phyloP scores from a whole-genome alignment of 2,888 invertebrate genomes.

The Drosophila niveifrons region DNA sequence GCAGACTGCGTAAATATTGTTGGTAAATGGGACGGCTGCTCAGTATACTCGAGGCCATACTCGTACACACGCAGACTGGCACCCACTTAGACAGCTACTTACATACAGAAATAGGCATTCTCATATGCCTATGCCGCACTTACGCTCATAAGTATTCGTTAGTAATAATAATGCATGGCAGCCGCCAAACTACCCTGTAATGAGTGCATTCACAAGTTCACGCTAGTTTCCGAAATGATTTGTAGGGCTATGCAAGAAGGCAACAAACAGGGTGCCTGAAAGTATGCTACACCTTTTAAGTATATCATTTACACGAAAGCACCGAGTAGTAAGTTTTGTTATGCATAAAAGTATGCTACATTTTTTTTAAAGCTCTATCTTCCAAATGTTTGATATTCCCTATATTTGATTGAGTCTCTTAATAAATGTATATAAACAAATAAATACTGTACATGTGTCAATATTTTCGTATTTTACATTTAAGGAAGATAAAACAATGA shows the following conservation, averaged over 20 bases:
- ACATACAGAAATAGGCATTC: constrained; percentile 45
- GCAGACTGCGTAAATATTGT: constrained; percentile 65
- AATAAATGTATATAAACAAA: no score
- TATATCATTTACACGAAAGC: no score
- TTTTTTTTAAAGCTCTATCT: no score
- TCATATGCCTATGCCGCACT: constrained; percentile 54
- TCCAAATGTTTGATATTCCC: no score
- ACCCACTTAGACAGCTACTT: constrained; percentile 65
- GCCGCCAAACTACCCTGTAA: constrained; percentile 31
- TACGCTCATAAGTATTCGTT: constrained; percentile 6
- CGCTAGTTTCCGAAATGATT: neutral
- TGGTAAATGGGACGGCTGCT: constrained; percentile 27
- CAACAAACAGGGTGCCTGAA: no score
- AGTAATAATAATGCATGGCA: constrained; percentile 11
- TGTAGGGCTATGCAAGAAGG: neutral
- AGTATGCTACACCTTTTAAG: no score
- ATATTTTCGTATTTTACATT: neutral
- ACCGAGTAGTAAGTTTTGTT: no score
- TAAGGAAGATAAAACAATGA: no score
- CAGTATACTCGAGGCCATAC: constrained; percentile 22
- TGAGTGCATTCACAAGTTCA: neutral
- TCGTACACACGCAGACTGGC: constrained; percentile 25
- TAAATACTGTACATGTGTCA: neutral
- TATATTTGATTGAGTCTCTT: no score
- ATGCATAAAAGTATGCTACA: no score